A percentile compares a stretch with the other conserved stretches of the same genome.
phyloP scores from a whole-genome alignment of 2,113 vertebrate species.

The Cavia aperea region DNA sequence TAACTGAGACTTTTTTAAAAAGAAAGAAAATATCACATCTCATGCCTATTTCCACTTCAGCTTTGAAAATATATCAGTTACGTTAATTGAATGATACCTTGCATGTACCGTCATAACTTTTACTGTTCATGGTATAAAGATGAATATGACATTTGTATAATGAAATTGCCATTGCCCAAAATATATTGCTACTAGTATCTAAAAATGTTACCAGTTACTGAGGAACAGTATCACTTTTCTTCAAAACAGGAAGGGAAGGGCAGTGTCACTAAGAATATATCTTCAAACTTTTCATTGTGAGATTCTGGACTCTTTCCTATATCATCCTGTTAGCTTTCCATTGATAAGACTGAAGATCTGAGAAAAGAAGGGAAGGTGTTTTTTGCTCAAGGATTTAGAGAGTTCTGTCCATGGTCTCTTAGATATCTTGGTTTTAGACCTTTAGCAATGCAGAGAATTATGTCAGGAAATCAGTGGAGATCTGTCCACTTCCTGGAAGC shows the following conservation, averaged over 20 bases:
- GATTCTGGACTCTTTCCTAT: neutral
- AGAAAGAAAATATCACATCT: neutral
- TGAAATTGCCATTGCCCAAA: neutral
- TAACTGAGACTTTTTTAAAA: neutral
- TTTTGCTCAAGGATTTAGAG: neutral
- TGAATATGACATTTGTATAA: neutral
- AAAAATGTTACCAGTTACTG: neutral
- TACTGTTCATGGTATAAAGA: neutral
- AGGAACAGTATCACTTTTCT: neutral
- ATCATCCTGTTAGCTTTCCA: neutral
- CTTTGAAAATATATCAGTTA: neutral
- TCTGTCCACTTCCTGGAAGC: neutral
- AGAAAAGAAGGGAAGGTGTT: neutral
- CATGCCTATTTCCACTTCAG: neutral
- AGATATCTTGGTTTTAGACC: too few relatives aligned
- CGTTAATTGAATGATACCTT: neutral
- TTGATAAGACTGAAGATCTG: neutral
- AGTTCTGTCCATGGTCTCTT: neutral
- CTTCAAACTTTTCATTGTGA: neutral
- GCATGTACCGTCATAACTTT: neutral
- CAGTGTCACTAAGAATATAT: neutral
- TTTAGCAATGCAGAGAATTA: neutral
- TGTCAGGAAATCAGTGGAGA: neutral
- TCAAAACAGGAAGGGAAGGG: neutral
- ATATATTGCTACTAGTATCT: constrained; percentile 5